Base-by-base conservation (phyloP, 2,888 invertebrate species). In the Xylocampa areola region DNA sequence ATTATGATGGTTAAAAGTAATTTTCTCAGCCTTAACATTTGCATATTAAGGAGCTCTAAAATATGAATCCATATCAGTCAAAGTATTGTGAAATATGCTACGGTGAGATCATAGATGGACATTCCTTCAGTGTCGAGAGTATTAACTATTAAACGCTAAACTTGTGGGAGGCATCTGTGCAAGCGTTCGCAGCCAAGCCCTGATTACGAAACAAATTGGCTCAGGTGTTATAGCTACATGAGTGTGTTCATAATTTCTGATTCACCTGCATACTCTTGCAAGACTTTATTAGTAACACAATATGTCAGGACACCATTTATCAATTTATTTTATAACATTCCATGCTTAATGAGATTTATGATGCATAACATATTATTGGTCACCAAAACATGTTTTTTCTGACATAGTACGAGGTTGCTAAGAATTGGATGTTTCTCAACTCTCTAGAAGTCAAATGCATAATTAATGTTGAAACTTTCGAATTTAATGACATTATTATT, bases 131-230 rank as follows among this genome's bases (percentile, higher is more conserved):
- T 84, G 82, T 84, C 82, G 83, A 79, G 71, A 60, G 69, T 75
- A 85, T 86, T 82, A 88, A 60, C 69, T 75, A 85, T 86, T 82
- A 88, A 84, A 79, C 73, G 68, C 64, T 69, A 69, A 81, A 79
- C 84, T 87, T 85, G 82, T 89, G 75, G 77, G 77, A 80, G 83
- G 80, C 75, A 80, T 80, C 79, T 68, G 47, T 54, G 76, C 76
- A 81, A 80, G 69, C 66, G 63, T 71, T 77, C 74, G 61, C 54
- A 77, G 80, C 82, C 86, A 76, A 82, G 81, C 85, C 87, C 84
- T 82, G 72, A 68, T 89, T 86, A 78, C 70, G 83, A 73, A 91
- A 91, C 63, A 61, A 71, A 81, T 81, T 73, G 77, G 74, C 81
- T 79, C 71, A 82, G 79, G 73, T 76, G 74, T 69, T 77, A 58